Evolutionary conservation across 2,888 invertebrate genomes (phyloP).

Genomic region (Cyclophora albipunctata): DNA sequence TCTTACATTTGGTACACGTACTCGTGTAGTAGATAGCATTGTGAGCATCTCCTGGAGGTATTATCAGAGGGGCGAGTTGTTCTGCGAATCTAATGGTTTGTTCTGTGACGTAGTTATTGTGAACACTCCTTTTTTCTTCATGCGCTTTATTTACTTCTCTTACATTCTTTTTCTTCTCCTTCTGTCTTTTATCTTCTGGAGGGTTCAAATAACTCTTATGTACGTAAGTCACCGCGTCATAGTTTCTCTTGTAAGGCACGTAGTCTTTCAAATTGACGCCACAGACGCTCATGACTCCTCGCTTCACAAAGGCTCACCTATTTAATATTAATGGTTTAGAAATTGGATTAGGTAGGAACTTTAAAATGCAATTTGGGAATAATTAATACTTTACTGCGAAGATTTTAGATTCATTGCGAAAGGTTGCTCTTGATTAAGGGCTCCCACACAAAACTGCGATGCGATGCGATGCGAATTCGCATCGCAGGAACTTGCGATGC

Average conservation of each 20-base stretch:
- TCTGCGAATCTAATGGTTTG: constrained; percentile 57
- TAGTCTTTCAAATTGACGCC: constrained; percentile 52
- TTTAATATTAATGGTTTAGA: too few relatives aligned
- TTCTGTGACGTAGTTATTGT: constrained; percentile 40
- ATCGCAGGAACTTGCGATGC: too few relatives aligned
- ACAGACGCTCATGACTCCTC: constrained; percentile 24
- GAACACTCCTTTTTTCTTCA: constrained; percentile 18
- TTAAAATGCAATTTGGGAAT: background rate
- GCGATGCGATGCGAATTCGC: too few relatives aligned
- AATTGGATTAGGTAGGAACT: too few relatives aligned
- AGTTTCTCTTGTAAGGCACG: constrained; percentile 39
- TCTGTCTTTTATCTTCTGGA: constrained; percentile 12
- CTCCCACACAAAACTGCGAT: too few relatives aligned
- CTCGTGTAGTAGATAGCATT: constrained; percentile 49
- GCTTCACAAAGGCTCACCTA: background rate
- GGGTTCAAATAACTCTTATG: constrained; percentile 46
- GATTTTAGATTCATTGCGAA: too few relatives aligned
- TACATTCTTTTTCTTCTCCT: constrained; percentile 12
- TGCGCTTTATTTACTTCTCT: constrained; percentile 18
- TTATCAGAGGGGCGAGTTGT: constrained; percentile 47
- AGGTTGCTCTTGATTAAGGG: too few relatives aligned
- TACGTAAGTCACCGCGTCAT: constrained; percentile 49
- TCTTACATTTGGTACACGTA: constrained; percentile 37
- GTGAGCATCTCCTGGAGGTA: constrained; percentile 40
- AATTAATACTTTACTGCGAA: background rate